Base-by-base conservation (phyloP, 2,113 vertebrate species). In the Anser brachyrhynchus region DNA sequence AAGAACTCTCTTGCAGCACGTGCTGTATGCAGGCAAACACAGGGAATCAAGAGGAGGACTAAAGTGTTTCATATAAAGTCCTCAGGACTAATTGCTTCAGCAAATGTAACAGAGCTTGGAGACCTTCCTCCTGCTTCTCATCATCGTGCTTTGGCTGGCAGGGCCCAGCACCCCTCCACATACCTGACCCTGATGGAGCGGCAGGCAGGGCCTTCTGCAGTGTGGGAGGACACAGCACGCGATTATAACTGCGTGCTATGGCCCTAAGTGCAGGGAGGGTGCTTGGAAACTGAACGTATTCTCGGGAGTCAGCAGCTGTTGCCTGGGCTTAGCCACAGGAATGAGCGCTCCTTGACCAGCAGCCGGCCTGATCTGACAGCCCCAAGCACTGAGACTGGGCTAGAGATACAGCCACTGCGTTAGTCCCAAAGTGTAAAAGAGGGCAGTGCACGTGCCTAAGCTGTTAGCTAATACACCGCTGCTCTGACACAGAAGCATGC, bases 191-290 rank as follows among this genome's bases (percentile, higher is more conserved):
- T 26, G 7, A 3, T 0, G 2, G 41, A 21, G 43, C 4, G 4
- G 49, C 46, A 2, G 35, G 39, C 22, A 9, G 14, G 3, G 37
- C 11, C 70, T 44, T 21, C 62, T 41, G 35, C 49, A 21, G 44
- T 0, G 9, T 4, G 43, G 23, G 8, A 11, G 75, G 51, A 16
- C 13, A 0, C 2, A 7, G 22, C 8, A 0, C 5, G 28, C 28
- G 3, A 8, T 29, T 16, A 16, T 16, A 19, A 13, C 9, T 3
- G 7, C 17, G 4, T 2, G 13, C 10, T 19, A 10, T 46, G 15
- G 39, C 20, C 11, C 5, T 10, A 26, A n/a, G 31, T 19, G 8
- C 39, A 19, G 52, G 8, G 55, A 25, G 52, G 44, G 39, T 35
- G 51, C 39, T n/a, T 49, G 37, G 12, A 39, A 26, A 15, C 31